Percentiles rank a stretch among this genome's conserved stretches.
phyloP scores from a whole-genome alignment of 2,888 invertebrate species.

The Camponotus fellah region DNA sequence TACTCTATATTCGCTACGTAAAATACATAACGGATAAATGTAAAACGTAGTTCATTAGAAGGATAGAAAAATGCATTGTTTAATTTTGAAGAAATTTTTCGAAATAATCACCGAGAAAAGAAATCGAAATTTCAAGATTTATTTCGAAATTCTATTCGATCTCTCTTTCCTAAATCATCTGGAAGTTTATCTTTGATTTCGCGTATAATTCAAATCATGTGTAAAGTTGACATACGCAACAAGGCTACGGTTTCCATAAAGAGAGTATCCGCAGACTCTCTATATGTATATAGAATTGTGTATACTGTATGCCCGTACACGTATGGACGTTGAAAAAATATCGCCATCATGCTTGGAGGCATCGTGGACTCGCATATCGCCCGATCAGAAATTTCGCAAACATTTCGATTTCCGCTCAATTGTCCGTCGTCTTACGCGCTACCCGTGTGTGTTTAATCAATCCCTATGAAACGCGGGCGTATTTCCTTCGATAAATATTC shows the following conservation, averaged over 20 bases:
- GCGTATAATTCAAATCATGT: background rate
- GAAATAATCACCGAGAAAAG: background rate
- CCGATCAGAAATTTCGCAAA: slow-evolving; percentile 43
- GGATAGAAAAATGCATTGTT: background rate
- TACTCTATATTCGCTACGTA: slow-evolving; percentile 7
- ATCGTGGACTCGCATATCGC: slow-evolving; percentile 43
- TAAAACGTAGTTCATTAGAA: background rate
- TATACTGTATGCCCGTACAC: slow-evolving; percentile 17
- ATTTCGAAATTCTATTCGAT: background rate
- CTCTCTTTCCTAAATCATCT: background rate
- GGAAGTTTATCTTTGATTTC: background rate
- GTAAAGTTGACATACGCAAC: background rate
- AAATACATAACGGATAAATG: background rate
- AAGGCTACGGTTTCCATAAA: slow-evolving; percentile 5
- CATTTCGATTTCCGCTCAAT: slow-evolving; percentile 24
- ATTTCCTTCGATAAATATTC: slow-evolving; percentile 38
- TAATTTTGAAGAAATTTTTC: background rate
- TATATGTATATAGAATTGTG: background rate
- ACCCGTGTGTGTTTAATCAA: slow-evolving; percentile 12
- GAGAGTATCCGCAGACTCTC: background rate
- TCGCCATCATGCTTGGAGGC: background rate
- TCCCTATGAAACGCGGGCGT: slow-evolving; percentile 13
- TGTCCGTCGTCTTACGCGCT: slow-evolving; percentile 11
- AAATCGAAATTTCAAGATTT: background rate
- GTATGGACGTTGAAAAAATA: slow-evolving; percentile 41